These are phyloP conservation scores for Siphlonurus alternatus DNA, from an alignment of 2,888 invertebrate genomes.

Conservation along the genomic window DNA sequence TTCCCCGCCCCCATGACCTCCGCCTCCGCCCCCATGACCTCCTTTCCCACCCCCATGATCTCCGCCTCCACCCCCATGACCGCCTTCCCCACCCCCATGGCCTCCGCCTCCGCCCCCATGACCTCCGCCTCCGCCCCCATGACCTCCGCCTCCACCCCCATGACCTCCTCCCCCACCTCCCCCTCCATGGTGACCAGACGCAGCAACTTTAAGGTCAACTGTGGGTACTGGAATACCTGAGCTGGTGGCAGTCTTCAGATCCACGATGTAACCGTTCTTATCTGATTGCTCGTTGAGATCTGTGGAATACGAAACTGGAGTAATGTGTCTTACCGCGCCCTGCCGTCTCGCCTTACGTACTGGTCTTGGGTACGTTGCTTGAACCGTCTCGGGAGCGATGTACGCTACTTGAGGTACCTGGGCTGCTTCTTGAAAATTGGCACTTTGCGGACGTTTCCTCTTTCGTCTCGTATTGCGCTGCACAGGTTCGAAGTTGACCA, in stretches of 20 bases:
- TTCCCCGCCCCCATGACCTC: neutral
- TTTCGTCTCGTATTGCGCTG: too few species aligned
- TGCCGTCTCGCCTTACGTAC: neutral
- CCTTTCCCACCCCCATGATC: neutral
- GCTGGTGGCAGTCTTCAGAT: neutral
- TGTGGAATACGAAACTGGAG: neutral
- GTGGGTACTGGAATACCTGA: neutral
- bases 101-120: neutral
- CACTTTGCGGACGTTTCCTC: too few species aligned
- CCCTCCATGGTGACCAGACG: neutral
- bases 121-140: conserved; percentile 1
- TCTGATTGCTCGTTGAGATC: neutral
- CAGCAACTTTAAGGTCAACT: neutral
- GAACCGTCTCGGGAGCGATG: too few species aligned
- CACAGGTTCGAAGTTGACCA: too few species aligned
- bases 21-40: neutral
- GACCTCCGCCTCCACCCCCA: conserved; percentile 5
- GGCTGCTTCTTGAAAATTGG: too few species aligned
- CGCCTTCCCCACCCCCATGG: neutral
- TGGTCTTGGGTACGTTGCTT: too few species aligned
- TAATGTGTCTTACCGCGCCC: neutral
- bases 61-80: neutral
- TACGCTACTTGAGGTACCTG: too few species aligned
- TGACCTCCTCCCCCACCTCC: conserved; percentile 2
- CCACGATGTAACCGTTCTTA: neutral